Conservation (phyloP, 1,140 invertebrate genomes). For the Drosophila pseudoananassae region DNA sequence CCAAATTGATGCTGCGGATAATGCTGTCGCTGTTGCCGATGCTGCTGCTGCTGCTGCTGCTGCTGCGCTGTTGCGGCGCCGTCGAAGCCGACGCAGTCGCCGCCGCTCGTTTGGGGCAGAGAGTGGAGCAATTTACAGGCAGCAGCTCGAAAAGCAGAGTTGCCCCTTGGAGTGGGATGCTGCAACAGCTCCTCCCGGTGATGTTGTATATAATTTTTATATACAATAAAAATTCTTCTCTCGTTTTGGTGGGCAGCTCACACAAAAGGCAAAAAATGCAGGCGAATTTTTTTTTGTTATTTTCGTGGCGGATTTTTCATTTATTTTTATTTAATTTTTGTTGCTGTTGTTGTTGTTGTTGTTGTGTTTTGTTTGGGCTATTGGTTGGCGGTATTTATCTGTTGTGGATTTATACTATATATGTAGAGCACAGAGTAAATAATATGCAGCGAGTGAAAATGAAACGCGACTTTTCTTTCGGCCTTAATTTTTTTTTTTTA, state of each 20-base stretch:
- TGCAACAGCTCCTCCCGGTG: slow-evolving; percentile 41
- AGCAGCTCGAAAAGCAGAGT: slow-evolving; percentile 14
- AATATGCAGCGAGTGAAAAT: slow-evolving; percentile 75
- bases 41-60: slow-evolving; percentile 9
- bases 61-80: slow-evolving; percentile 21
- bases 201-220: slow-evolving; percentile 63
- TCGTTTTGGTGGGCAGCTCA: slow-evolving; percentile 48
- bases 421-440: slow-evolving; percentile 73
- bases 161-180: slow-evolving; percentile 40
- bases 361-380: slow-evolving; percentile 57
- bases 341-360: background rate
- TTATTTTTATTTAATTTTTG: slow-evolving; percentile 10
- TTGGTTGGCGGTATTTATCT: slow-evolving; percentile 56
- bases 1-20: slow-evolving; percentile 62
- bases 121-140: slow-evolving; percentile 30
- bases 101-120: slow-evolving; percentile 4
- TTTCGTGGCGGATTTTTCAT: slow-evolving; percentile 52
- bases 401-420: slow-evolving; percentile 43
- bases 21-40: slow-evolving; percentile 13
- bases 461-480: slow-evolving; percentile 51
- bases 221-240: slow-evolving; percentile 72
- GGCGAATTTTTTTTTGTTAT: slow-evolving; percentile 66
- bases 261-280: slow-evolving; percentile 76
- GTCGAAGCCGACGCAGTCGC: slow-evolving; percentile 16
- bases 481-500: slow-evolving; percentile 35